Base-by-base conservation (phyloP, 2,797 vertebrate genomes). In the Bucorvus abyssinicus region DNA sequence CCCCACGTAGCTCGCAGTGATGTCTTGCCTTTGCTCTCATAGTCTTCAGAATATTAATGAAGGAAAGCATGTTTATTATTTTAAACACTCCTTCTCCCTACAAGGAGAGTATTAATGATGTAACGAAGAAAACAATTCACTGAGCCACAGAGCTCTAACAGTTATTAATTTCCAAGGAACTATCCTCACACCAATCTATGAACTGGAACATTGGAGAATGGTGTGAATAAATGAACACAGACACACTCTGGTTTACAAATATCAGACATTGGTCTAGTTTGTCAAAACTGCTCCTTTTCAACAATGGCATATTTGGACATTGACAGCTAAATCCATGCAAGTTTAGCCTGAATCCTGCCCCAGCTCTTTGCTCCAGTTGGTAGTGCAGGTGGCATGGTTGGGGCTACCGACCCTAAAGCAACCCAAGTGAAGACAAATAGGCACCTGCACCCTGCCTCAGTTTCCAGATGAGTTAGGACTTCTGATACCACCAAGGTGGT, bases 91-190 rank as follows among this genome's bases (percentile, higher is more conserved):
- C 44, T 94, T 78, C 91, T 90, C 61, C 61, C 87, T 68, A 59
- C 95, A 96, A 95, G 95, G 77, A 67, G 74, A 68, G 56, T 96
- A 92, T 91, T 95, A 96, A 94, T 85, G 93, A 94, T 85, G 87
- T 80, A 91, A 95, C 82, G 94, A 96, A 94, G 94, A 77, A 97
- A 95, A 91, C 92, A 97, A 93, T 77, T 91, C 88, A 74, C 87
- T 81, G 69, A 94, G 82, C 82, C 94, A 93, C 84, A 82, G 87
- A 95, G 84, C 90, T 71, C 79, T 82, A 95, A 90, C 90, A 91
- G 80, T 90, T 93, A 94, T 92, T 96, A 95, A 95, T 97, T 97
- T 96, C 90, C 0, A 0, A 91, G 88, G 83, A 96, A 53, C 78
- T 78, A 90, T 85, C 90, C 93, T 95, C 78, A 93, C 87, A 84